Percentiles rank a stretch among this genome's conserved stretches.
Evolutionary conservation across 2,888 invertebrate genomes (phyloP).

Genomic region (Metopia argyrocephala): DNA sequence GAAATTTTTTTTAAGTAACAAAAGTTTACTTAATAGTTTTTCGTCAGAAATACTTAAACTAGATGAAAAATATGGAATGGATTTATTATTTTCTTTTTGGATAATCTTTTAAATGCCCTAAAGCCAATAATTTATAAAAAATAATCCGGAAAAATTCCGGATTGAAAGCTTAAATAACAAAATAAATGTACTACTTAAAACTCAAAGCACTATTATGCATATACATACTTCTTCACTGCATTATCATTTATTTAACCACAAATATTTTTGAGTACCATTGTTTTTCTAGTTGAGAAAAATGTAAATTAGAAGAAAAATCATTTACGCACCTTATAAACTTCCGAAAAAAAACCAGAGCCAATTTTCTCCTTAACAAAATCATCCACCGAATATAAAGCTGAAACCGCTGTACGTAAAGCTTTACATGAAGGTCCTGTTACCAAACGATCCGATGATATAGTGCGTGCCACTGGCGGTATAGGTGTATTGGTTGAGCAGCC

Average conservation of each 20-base stretch:
- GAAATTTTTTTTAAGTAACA: too few relatives aligned
- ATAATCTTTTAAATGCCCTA: too few relatives aligned
- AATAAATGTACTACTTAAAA: too few relatives aligned
- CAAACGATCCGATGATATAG: constrained; percentile 79
- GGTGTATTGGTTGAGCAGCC: constrained; percentile 55
- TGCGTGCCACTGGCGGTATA: constrained; percentile 72
- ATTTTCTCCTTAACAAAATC: constrained; percentile 96
- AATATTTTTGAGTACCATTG: too few relatives aligned
- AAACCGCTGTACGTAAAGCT: constrained; percentile 93
- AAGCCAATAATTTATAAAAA: too few relatives aligned
- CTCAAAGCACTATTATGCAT: too few relatives aligned
- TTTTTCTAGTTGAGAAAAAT: neutral
- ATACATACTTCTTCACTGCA: neutral
- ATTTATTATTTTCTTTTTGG: too few relatives aligned
- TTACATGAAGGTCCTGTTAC: constrained; percentile 90
- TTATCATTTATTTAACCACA: neutral
- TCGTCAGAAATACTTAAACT: too few relatives aligned
- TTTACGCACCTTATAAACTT: constrained; percentile 95
- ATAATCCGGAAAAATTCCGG: too few relatives aligned
- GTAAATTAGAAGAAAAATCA: neutral
- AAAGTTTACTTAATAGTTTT: too few relatives aligned
- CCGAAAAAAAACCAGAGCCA: constrained; percentile 97
- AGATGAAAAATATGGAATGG: too few relatives aligned
- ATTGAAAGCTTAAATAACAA: too few relatives aligned
- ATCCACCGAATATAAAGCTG: constrained; percentile 93